phyloP scores from a whole-genome alignment of 2,888 invertebrate genomes.

The Zygaena filipendulae region DNA sequence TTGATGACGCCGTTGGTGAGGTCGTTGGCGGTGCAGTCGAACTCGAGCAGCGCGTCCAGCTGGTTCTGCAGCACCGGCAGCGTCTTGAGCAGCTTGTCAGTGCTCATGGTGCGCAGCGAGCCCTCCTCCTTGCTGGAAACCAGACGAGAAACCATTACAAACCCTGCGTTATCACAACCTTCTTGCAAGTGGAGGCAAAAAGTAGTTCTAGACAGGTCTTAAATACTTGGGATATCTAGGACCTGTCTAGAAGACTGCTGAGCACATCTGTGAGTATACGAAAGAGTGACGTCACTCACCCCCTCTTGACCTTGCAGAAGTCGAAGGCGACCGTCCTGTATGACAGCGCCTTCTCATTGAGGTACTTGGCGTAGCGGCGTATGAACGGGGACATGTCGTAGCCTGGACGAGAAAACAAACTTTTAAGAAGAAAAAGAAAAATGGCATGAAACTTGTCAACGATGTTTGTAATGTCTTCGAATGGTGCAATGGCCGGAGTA shows the following conservation, averaged over 20 bases:
- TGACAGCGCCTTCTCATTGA: conserved; percentile 98
- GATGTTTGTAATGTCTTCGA: too few species aligned
- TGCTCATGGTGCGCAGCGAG: conserved; percentile 94
- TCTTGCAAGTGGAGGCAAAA: too few species aligned
- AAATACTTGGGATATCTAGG: too few species aligned
- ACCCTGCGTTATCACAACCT: too few species aligned
- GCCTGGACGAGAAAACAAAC: conserved; percentile 67
- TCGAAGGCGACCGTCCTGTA: conserved; percentile 99
- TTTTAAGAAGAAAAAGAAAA: too few species aligned
- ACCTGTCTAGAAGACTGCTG: too few species aligned
- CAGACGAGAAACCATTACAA: too few species aligned
- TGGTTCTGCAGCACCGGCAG: conserved; percentile 95
- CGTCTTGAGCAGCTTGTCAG: conserved; percentile 96
- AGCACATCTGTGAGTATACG: too few species aligned
- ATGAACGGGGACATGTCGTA: conserved; percentile 99
- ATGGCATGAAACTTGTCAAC: background rate
- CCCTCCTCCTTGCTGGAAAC: conserved; percentile 92
- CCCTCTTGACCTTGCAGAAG: conserved; percentile 99
- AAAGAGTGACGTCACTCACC: too few species aligned
- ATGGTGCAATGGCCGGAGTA: too few species aligned
- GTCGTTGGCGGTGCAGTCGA: conserved; percentile 97
- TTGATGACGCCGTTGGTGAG: conserved; percentile 99
- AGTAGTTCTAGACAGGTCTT: too few species aligned
- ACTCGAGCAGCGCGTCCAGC: conserved; percentile 94
- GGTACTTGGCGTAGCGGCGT: conserved; percentile 97